Conservation (phyloP, 2,888 invertebrate species). For the Heliconius sara region DNA sequence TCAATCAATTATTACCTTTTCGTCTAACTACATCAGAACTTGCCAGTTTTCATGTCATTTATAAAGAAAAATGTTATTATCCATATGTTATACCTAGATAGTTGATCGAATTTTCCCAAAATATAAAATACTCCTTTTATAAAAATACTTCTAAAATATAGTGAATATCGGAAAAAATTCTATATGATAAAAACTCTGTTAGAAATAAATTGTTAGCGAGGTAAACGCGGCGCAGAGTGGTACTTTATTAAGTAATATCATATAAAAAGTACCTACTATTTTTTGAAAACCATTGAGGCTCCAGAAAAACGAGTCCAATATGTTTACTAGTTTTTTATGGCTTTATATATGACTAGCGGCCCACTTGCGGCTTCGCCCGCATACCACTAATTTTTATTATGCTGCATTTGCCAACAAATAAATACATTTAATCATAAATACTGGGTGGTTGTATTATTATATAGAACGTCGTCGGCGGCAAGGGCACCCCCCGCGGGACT, state of each 20-base stretch:
- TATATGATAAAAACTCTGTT: slow-evolving; percentile 12
- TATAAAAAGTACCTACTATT: slow-evolving; percentile 15
- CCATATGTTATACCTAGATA: not conserved
- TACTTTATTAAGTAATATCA: slow-evolving; percentile 24
- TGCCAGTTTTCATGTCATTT: too few relatives aligned
- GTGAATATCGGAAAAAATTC: slow-evolving; percentile 12
- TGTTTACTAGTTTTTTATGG: not conserved
- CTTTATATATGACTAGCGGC: not conserved
- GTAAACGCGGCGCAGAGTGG: not conserved
- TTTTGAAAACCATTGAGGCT: slow-evolving; percentile 21
- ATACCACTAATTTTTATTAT: too few relatives aligned
- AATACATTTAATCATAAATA: too few relatives aligned
- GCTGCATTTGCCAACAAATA: too few relatives aligned
- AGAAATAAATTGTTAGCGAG: slow-evolving; percentile 24
- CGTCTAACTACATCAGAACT: not conserved
- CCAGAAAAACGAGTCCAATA: not conserved
- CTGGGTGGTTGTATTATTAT: too few relatives aligned
- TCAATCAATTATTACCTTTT: not conserved
- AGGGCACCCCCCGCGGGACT: too few relatives aligned
- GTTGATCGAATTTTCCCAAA: not conserved
- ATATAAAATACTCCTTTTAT: not conserved
- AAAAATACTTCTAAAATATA: not conserved
- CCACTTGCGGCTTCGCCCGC: too few relatives aligned
- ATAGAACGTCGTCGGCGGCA: too few relatives aligned
- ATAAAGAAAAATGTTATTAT: not conserved